phyloP scores from a whole-genome alignment of 2,888 invertebrate genomes.

The Leptogaster cylindrica region DNA sequence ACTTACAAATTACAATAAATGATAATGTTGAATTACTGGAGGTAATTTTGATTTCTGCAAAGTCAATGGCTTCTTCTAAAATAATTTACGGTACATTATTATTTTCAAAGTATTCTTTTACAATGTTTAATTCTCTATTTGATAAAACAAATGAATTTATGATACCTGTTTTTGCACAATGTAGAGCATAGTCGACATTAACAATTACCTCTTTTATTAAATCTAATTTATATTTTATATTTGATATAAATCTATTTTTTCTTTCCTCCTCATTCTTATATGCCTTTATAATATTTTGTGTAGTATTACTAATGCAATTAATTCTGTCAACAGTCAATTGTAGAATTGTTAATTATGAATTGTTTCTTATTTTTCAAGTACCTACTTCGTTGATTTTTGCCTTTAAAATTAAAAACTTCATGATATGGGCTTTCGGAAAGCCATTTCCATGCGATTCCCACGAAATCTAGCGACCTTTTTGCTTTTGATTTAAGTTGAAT shows the following conservation, averaged over 20 bases:
- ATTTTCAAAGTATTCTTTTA: conserved; percentile 11
- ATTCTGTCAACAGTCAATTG: conserved; percentile 20
- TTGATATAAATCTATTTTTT: not conserved
- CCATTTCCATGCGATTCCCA: conserved; percentile 5
- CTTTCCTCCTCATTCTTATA: not conserved
- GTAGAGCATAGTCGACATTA: conserved; percentile 5
- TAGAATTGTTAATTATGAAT: conserved; percentile 17
- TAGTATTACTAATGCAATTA: conserved; percentile 3
- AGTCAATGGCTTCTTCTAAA: conserved; percentile 14
- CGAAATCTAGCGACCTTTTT: conserved; percentile 21
- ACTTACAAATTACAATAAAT: conserved; percentile 15
- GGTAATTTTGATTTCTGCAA: conserved; percentile 7
- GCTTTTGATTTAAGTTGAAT: not conserved
- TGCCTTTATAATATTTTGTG: conserved; percentile 1
- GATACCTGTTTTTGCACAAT: conserved; percentile 3
- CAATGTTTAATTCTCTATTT: not conserved
- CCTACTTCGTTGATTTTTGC: not conserved
- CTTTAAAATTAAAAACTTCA: conserved; percentile 6
- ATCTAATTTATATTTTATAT: conserved; percentile 2
- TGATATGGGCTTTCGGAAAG: not conserved
- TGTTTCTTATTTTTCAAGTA: conserved; percentile 2
- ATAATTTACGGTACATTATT: conserved; percentile 17
- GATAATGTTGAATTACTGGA: conserved; percentile 6
- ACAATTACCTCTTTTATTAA: conserved; percentile 17
- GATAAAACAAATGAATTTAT: conserved; percentile 14